Percentiles rank a stretch among this genome's conserved stretches.
These are phyloP conservation scores for Clepsis dumicolana DNA, from an alignment of 2,888 invertebrate genomes.

Conservation along the genomic window DNA sequence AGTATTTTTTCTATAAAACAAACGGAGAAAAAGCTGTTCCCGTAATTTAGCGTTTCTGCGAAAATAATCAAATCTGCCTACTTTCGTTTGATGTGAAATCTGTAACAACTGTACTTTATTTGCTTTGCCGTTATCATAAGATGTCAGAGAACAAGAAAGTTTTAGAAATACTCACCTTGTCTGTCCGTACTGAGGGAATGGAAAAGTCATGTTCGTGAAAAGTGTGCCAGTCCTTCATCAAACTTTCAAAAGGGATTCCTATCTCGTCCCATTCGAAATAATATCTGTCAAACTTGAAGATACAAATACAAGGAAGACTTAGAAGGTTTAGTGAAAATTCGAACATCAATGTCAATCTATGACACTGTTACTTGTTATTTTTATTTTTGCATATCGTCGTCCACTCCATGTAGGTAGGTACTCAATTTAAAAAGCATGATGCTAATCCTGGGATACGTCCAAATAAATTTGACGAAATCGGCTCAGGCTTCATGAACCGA, in stretches of 20 bases:
- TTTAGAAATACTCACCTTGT: conserved; percentile 11
- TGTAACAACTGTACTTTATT: conserved; percentile 39
- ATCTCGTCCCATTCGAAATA: conserved; percentile 4
- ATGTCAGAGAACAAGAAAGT: conserved; percentile 5
- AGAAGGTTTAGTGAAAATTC: not conserved
- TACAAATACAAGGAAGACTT: not conserved
- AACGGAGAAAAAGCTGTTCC: conserved; percentile 5
- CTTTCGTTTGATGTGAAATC: conserved; percentile 57
- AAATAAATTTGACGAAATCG: conserved; percentile 35
- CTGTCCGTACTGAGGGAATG: conserved; percentile 24
- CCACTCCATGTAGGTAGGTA: too few relatives aligned
- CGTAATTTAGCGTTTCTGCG: conserved; percentile 29
- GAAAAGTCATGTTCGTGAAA: conserved; percentile 35
- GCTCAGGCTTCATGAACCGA: conserved; percentile 17
- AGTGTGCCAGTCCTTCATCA: conserved; percentile 26
- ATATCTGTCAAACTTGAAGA: not conserved
- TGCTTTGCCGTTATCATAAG: conserved; percentile 39
- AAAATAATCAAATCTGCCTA: conserved; percentile 39
- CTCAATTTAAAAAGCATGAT: not conserved
- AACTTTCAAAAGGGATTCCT: conserved; percentile 28
- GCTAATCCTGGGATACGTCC: conserved; percentile 15
- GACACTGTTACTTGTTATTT: not conserved
- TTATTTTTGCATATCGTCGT: not conserved
- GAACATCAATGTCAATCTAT: not conserved
- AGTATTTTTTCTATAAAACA: conserved; percentile 17